Base-by-base conservation (phyloP, 2,113 vertebrate genomes). In the Mugil cephalus region DNA sequence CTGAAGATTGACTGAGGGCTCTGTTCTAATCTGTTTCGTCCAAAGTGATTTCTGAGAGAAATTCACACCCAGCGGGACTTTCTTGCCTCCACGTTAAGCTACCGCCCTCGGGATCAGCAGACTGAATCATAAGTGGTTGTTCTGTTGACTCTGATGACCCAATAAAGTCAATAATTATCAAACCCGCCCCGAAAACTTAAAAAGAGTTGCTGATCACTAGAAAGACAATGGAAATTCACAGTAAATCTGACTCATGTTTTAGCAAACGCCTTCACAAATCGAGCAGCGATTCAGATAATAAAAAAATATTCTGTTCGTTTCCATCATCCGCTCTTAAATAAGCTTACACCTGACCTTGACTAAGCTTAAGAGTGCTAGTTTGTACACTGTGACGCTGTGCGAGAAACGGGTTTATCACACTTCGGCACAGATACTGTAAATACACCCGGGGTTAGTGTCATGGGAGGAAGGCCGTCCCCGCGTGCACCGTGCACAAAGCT, bases 361-460 rank as follows among this genome's bases (percentile, higher is more conserved):
- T 55, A 38, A 72, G 34, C 47, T 66, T 69, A 10, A 35, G 9
- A 60, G 8, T 50, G 51, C 39, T 35, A 30, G 24, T 30, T 30
- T 30, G 24, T 30, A 30, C 24, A n/a, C n/a, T n/a, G 24, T 3
- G 24, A 5, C 34, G 52, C 35, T 63, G 50, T 39, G 61, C 30
- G 55, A 60, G 61, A 74, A 68, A 77, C 14, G 17, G 38, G 24
- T 71, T 75, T 19, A 60, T 72, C 42, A 4, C 62, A 40, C 15
- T 42, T 72, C 64, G 72, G 11, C 56, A 69, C 60, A 47, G 69
- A 79, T 77, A 71, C 76, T 79, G n/a, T n/a, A n/a, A n/a, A n/a
- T 78, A 56, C 46, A 61, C 81, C 66, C 70, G 70, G 42, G 43
- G 45, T 66, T 24, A 62, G 68, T 60, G 61, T 62, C 45, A 72